Evolutionary conservation across 1,140 invertebrate genomes (phyloP).

Genomic region (Atta texana): DNA sequence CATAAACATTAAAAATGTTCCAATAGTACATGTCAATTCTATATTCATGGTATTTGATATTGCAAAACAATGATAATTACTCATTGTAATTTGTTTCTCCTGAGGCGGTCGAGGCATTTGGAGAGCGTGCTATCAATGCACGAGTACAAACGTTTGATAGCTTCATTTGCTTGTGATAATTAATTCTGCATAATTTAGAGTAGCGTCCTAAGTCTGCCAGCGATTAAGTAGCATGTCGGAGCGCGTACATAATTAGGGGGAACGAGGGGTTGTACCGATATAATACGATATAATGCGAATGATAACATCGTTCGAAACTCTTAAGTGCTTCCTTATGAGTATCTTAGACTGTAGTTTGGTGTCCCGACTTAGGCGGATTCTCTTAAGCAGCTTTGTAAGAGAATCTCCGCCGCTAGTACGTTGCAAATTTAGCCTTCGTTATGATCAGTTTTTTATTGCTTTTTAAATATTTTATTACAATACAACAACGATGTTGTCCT

Average conservation of each 20-base stretch:
- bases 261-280: neutral
- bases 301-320: constrained; percentile 54
- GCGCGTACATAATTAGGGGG: constrained; percentile 31
- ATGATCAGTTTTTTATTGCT: constrained; percentile 56
- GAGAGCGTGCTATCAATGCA: no score
- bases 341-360: constrained; percentile 47
- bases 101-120: neutral
- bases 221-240: constrained; percentile 26
- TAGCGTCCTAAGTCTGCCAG: constrained; percentile 1
- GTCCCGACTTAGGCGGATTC: constrained; percentile 51
- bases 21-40: neutral
- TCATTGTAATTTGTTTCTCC: neutral
- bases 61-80: neutral
- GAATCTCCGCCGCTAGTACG: neutral
- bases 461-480: neutral
- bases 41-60: neutral
- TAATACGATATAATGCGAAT: constrained; percentile 58
- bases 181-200: constrained; percentile 54
- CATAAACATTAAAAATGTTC: neutral
- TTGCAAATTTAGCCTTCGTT: constrained; percentile 4
- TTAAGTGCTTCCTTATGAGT: constrained; percentile 21
- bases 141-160: constrained; percentile 16
- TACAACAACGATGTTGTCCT: neutral
- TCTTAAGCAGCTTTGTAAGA: constrained; percentile 67
- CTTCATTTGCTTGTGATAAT: constrained; percentile 46